A percentile compares a stretch with the other conserved stretches of the same genome.
Evolutionary conservation across 2,888 invertebrate species (phyloP).

Genomic region (Xestia sexstrigata): DNA sequence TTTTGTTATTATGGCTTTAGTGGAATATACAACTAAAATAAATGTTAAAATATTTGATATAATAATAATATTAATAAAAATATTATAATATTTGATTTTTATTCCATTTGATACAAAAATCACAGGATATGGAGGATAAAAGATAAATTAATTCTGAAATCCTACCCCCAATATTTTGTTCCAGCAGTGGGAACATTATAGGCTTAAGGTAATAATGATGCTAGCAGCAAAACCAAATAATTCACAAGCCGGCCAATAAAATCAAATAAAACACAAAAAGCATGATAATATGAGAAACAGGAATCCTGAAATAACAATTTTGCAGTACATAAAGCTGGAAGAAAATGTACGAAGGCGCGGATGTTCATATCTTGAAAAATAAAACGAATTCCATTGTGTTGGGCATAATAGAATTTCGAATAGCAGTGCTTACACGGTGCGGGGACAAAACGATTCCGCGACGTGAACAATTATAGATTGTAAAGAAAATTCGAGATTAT

Average conservation of each 20-base stretch:
- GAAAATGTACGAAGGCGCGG: slow-evolving; percentile 39
- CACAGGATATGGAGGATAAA: neutral
- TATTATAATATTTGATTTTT: too few relatives aligned
- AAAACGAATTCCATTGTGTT: slow-evolving; percentile 62
- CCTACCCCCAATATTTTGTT: too few relatives aligned
- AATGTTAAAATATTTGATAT: neutral
- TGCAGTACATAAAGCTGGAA: slow-evolving; percentile 51
- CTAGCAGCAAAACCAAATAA: neutral
- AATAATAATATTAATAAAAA: too few relatives aligned
- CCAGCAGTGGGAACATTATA: neutral
- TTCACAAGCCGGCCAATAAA: too few relatives aligned
- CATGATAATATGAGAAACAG: slow-evolving; percentile 18
- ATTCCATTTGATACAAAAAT: neutral
- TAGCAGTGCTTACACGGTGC: slow-evolving; percentile 33
- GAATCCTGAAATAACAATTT: slow-evolving; percentile 60
- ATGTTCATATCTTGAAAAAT: slow-evolving; percentile 61
- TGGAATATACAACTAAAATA: neutral
- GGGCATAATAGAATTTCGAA: slow-evolving; percentile 62
- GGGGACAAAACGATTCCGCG: slow-evolving; percentile 43
- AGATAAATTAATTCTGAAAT: neutral
- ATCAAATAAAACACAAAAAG: slow-evolving; percentile 6
- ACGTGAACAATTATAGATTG: slow-evolving; percentile 60
- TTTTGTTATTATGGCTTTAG: neutral
- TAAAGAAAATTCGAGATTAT: slow-evolving; percentile 23
- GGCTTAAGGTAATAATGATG: neutral